Evolutionary conservation across 2,797 vertebrate species (phyloP).

Genomic region (Paedocypris micromegethes): DNA sequence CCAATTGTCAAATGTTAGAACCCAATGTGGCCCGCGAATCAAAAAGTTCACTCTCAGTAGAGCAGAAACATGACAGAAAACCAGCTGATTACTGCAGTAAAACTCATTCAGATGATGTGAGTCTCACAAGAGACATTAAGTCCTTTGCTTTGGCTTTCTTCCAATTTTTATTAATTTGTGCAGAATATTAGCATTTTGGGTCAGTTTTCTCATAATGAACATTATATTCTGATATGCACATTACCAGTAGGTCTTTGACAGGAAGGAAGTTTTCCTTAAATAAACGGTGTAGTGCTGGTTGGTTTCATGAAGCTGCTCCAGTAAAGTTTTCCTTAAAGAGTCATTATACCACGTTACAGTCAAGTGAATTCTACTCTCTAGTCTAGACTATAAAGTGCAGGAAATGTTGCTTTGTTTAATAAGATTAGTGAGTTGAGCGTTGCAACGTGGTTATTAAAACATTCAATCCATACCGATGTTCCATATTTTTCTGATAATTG

Average conservation of each 20-base stretch:
- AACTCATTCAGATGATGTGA: no score
- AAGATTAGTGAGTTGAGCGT: slow-evolving; percentile 7
- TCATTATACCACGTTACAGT: slow-evolving; percentile 11
- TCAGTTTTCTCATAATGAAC: neutral
- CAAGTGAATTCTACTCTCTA: neutral
- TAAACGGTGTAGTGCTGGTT: neutral
- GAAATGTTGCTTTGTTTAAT: slow-evolving; percentile 10
- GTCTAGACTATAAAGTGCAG: slow-evolving; percentile 5
- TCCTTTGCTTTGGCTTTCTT: no score
- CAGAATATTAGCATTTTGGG: no score
- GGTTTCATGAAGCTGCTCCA: neutral
- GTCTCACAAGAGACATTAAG: no score
- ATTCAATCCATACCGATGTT: neutral
- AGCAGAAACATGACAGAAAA: no score
- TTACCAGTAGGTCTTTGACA: neutral
- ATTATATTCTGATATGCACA: neutral
- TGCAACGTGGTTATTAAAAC: neutral
- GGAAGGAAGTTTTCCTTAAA: neutral
- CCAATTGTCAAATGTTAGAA: no score
- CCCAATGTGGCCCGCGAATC: no score
- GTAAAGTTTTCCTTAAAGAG: slow-evolving; percentile 8
- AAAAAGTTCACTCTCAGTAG: no score
- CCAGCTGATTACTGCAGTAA: no score
- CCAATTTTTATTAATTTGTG: no score
- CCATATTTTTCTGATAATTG: no score